These are phyloP conservation scores for Alethe diademata DNA, from an alignment of 2,113 vertebrate species.

Conservation along the genomic window DNA sequence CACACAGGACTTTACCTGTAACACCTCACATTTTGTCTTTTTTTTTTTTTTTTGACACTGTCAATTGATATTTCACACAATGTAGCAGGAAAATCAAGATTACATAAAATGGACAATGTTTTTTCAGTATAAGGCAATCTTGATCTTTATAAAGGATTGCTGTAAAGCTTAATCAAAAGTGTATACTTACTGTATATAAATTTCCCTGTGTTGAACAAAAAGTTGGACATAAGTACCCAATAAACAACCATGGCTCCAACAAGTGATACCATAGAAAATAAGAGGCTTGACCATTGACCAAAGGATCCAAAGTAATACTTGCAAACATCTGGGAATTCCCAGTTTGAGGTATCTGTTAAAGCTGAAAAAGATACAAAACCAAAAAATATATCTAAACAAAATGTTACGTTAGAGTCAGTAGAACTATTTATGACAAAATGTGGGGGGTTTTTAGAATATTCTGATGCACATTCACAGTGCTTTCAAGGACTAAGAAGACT, in stretches of 20 bases:
- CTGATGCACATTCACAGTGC: background rate
- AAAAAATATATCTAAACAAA: background rate
- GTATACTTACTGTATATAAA: slow-evolving; percentile 92
- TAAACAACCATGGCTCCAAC: slow-evolving; percentile 97
- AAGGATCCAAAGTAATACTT: slow-evolving; percentile 91
- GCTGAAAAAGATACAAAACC: slow-evolving; percentile 60
- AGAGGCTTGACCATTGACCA: slow-evolving; percentile 92
- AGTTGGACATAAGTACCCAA: slow-evolving; percentile 99
- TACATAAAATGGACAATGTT: background rate
- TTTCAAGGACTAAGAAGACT: background rate
- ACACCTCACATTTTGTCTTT: background rate
- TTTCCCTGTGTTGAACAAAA: slow-evolving; percentile 92
- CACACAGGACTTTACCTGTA: background rate
- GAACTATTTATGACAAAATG: background rate
- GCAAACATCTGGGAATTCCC: slow-evolving; percentile 97
- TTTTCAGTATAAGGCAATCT: background rate
- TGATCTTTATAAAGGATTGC: background rate
- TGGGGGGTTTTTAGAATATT: background rate
- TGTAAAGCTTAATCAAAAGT: background rate
- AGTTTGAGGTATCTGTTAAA: slow-evolving; percentile 82
- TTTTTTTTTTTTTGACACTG: background rate
- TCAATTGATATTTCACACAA: rapidly evolving
- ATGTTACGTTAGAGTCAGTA: background rate
- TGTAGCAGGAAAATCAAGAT: background rate
- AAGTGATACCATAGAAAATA: slow-evolving; percentile 93